These are phyloP conservation scores for Balearica regulorum DNA, from an alignment of 2,797 vertebrate genomes.

Conservation along the genomic window DNA sequence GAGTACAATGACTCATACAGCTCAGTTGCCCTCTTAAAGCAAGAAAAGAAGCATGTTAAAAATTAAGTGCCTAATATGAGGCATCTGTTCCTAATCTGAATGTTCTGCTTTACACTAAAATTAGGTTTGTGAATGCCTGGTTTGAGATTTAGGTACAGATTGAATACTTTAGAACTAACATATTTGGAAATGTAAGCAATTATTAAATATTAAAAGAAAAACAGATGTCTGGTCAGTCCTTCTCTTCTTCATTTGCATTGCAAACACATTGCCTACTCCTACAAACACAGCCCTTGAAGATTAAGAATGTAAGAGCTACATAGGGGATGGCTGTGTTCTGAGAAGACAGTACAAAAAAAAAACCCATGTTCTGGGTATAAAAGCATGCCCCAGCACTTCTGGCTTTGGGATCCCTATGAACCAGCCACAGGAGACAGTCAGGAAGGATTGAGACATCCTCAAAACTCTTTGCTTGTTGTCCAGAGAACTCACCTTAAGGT, in stretches of 20 bases:
- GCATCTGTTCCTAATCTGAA: not conserved
- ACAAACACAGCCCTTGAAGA: not conserved
- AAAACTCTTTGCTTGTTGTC: not conserved
- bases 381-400: not conserved
- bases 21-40: not conserved
- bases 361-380: fast-evolving
- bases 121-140: not conserved
- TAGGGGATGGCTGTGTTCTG: fast-evolving
- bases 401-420: not conserved
- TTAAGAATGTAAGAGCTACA: not conserved
- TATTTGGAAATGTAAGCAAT: not conserved
- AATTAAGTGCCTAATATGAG: not conserved
- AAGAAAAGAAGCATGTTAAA: not conserved
- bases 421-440: not conserved
- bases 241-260: not conserved
- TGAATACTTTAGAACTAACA: not conserved
- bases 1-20: not conserved
- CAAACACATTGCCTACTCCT: not conserved
- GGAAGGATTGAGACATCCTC: not conserved
- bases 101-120: not conserved
- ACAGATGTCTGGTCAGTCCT: not conserved
- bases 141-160: not conserved
- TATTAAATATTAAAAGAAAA: not conserved
- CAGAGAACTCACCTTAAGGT: not conserved
- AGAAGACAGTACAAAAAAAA: not conserved